Conservation (phyloP, 2,113 vertebrate species). For the Sciurus niger region DNA sequence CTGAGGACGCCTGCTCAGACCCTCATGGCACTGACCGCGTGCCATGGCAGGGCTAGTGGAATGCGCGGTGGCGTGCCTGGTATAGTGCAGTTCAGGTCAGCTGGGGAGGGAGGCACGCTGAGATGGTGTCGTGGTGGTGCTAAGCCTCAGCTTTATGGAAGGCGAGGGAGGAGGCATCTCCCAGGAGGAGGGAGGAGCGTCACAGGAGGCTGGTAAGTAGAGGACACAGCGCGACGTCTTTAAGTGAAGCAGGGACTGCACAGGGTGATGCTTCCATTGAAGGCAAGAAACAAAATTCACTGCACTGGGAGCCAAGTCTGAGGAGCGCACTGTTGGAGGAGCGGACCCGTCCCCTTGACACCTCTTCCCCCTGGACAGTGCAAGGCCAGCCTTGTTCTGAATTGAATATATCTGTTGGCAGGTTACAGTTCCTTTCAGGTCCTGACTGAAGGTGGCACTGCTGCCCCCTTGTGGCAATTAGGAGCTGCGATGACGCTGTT, state of each 20-base stretch:
- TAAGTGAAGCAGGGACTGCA: neutral
- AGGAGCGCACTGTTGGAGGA: neutral
- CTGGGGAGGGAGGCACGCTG: neutral
- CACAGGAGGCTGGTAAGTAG: neutral
- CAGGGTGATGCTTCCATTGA: neutral
- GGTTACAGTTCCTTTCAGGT: neutral
- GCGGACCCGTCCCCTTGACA: neutral
- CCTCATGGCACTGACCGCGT: neutral
- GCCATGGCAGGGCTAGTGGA: neutral
- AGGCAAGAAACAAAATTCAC: neutral
- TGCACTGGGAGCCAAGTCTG: accelerated
- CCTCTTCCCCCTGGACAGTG: neutral
- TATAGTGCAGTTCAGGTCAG: neutral
- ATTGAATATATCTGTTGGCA: neutral
- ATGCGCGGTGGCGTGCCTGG: neutral
- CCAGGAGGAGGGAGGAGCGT: neutral
- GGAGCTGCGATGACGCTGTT: neutral
- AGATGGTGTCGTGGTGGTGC: neutral
- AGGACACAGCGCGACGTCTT: neutral
- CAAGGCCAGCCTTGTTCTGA: neutral
- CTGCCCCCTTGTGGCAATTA: slow-evolving; percentile 63
- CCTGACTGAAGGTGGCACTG: neutral
- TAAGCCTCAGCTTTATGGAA: neutral
- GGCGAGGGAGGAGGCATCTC: neutral
- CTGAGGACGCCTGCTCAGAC: neutral